Evolutionary conservation across 1,140 invertebrate species (phyloP), one percentile per base, ranked within the genome.

Genomic region (Patella vulgata): DNA sequence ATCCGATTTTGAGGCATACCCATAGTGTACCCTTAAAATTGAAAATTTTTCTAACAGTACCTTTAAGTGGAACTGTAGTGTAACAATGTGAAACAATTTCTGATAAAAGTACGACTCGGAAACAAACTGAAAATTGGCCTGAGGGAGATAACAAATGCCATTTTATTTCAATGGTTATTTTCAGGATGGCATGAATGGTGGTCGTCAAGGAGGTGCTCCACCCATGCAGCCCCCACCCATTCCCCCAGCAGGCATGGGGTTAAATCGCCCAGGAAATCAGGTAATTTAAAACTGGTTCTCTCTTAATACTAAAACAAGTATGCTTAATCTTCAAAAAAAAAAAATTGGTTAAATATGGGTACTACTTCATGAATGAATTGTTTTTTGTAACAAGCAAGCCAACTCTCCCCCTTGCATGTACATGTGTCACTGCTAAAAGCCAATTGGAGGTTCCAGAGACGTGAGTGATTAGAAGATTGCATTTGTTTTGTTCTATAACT

Each of bases 201-300:
- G 55, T 1, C n/a, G 61, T 21, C 23, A 62, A 27, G 64, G 59
- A 30, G 58, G 64, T 23, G 68, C 73, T 19, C 74, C 75, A 42
- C 77, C 77, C 11, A 61, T 79, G 48, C 75, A 73, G 58, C 77
- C 77, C 17, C 77, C 77, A 33, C 77, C 77, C 30, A 70, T 70
- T 9, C 77, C 77, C 25, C 77, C 77, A 50, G 72, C 68, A 28
- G 66, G 63, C 40, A 66, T 75, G 66, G 74, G 74, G n/a, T 36
- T 73, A 25, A 68, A 71, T 28, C 55, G 64, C 57, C 61, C 55
- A 46, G 58, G 63, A 11, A 48, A 23, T 31, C 3, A 19, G 43
- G 1, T 4, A 17, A 36, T 36, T 25, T 11, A 9, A 6, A 33
- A 8, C 17, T n/a, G 8, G 19, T 25, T 6, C 3, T 23, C 9